Percentiles rank a stretch among this genome's conserved stretches.
These are phyloP conservation scores for Eublepharis macularius DNA, from an alignment of 2,113 vertebrate genomes.

Conservation along the genomic window DNA sequence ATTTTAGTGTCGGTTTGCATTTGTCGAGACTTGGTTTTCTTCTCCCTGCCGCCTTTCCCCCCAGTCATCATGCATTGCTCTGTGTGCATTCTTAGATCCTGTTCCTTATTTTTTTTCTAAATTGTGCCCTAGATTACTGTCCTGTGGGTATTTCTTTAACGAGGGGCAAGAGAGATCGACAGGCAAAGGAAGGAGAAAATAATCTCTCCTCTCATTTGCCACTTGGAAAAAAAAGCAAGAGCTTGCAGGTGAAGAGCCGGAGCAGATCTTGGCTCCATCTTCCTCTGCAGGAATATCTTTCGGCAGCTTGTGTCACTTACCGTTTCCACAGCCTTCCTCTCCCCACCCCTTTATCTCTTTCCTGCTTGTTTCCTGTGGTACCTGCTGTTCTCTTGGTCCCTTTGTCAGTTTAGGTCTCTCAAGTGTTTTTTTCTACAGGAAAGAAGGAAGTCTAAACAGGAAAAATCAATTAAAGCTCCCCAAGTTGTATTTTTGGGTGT, in stretches of 20 bases:
- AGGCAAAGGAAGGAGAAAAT: not conserved
- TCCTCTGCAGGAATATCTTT: not conserved
- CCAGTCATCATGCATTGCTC: constrained; percentile 1
- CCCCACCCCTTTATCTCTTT: not conserved
- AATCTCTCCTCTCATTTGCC: not conserved
- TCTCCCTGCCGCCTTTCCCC: not conserved
- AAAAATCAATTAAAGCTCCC: not conserved
- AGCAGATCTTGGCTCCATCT: not conserved
- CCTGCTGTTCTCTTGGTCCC: not conserved
- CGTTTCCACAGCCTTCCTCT: not conserved
- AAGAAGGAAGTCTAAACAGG: not conserved
- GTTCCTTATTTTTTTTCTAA: constrained; percentile 14
- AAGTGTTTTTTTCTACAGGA: not conserved
- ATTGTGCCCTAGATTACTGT: not conserved
- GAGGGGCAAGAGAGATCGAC: not conserved
- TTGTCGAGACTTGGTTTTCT: not conserved
- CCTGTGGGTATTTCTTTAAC: not conserved
- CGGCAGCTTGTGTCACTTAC: not conserved
- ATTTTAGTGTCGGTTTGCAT: not conserved
- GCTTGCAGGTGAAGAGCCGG: not conserved
- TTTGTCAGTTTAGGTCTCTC: not conserved
- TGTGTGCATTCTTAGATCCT: not conserved
- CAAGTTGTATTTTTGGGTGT: not conserved
- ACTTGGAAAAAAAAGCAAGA: not conserved
- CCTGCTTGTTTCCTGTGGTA: not conserved